phyloP scores from a whole-genome alignment of 2,888 invertebrate genomes.

The Chloromyia formosa region DNA sequence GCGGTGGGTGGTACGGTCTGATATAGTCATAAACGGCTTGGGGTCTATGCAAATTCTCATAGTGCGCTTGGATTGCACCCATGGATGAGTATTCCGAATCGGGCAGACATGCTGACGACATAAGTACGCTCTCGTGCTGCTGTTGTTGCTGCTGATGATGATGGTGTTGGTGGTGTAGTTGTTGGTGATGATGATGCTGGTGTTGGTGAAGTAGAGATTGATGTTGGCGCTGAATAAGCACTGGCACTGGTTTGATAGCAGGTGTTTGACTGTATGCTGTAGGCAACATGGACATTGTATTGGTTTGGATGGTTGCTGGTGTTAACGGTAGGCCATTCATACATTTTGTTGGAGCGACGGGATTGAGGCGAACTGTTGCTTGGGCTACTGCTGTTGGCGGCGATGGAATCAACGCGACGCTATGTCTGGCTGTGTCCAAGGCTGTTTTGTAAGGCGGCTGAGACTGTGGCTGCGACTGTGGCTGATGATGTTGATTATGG shows the following conservation, averaged over 20 bases:
- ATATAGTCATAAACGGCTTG: slow-evolving; percentile 50
- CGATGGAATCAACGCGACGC: slow-evolving; percentile 54
- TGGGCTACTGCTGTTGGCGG: slow-evolving; percentile 33
- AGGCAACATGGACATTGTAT: slow-evolving; percentile 41
- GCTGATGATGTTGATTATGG: slow-evolving; percentile 50
- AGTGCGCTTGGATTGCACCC: slow-evolving; percentile 50
- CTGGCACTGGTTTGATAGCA: slow-evolving; percentile 45
- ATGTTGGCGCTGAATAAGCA: slow-evolving; percentile 48
- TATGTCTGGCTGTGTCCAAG: slow-evolving; percentile 57
- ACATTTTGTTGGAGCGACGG: slow-evolving; percentile 45
- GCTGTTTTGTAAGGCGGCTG: slow-evolving; percentile 41
- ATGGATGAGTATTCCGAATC: slow-evolving; percentile 17
- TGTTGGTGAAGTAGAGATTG: slow-evolving; percentile 51
- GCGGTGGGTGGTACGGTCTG: slow-evolving; percentile 40
- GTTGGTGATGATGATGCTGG: slow-evolving; percentile 50
- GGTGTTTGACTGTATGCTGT: slow-evolving; percentile 50
- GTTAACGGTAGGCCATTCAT: slow-evolving; percentile 45
- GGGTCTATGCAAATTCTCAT: slow-evolving; percentile 53
- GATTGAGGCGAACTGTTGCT: slow-evolving; percentile 25
- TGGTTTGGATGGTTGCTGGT: slow-evolving; percentile 37
- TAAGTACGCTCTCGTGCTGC: slow-evolving; percentile 54
- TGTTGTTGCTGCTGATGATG: slow-evolving; percentile 53
- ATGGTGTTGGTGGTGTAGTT: slow-evolving; percentile 50
- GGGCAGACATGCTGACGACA: slow-evolving; percentile 57
- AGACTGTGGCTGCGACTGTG: slow-evolving; percentile 2